These are phyloP conservation scores for Drosophila kurseongensis DNA, from an alignment of 1,140 invertebrate genomes.

Conservation along the genomic window DNA sequence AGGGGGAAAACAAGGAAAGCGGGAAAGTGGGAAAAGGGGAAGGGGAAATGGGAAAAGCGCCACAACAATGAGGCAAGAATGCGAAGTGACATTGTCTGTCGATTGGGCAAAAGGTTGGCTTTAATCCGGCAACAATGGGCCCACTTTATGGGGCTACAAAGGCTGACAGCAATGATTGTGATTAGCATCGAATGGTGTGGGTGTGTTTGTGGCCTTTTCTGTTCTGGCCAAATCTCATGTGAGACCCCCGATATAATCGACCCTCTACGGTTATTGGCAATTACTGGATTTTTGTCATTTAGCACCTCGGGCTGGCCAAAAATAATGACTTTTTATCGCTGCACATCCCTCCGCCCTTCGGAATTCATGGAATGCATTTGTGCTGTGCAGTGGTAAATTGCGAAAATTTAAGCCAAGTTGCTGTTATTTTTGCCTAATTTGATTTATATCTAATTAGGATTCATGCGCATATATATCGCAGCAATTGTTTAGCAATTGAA, in stretches of 20 bases:
- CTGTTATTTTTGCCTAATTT: slow-evolving; percentile 5
- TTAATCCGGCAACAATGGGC: slow-evolving; percentile 52
- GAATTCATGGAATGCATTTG: background rate
- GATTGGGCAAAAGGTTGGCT: slow-evolving; percentile 17
- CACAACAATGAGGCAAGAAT: slow-evolving; percentile 14
- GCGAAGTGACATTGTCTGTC: slow-evolving; percentile 28
- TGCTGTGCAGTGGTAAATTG: background rate
- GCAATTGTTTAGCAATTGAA: slow-evolving; percentile 17
- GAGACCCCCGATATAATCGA: slow-evolving; percentile 8
- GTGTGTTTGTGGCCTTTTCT: background rate
- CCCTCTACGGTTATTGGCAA: slow-evolving; percentile 60
- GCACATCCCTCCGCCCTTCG: background rate
- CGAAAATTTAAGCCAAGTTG: slow-evolving; percentile 8
- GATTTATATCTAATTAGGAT: slow-evolving; percentile 46
- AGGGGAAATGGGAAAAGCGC: background rate
- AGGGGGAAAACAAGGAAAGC: background rate
- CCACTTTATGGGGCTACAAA: slow-evolving; percentile 49
- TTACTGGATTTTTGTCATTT: slow-evolving; percentile 61
- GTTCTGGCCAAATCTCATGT: slow-evolving; percentile 15
- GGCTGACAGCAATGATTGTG: slow-evolving; percentile 47
- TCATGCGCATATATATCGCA: slow-evolving; percentile 5
- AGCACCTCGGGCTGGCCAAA: slow-evolving; percentile 20
- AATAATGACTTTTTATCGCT: slow-evolving; percentile 40
- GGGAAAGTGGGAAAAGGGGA: background rate
- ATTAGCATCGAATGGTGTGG: slow-evolving; percentile 29